phyloP scores from a whole-genome alignment of 2,797 vertebrate genomes.

The Macroramphosus scolopax region DNA sequence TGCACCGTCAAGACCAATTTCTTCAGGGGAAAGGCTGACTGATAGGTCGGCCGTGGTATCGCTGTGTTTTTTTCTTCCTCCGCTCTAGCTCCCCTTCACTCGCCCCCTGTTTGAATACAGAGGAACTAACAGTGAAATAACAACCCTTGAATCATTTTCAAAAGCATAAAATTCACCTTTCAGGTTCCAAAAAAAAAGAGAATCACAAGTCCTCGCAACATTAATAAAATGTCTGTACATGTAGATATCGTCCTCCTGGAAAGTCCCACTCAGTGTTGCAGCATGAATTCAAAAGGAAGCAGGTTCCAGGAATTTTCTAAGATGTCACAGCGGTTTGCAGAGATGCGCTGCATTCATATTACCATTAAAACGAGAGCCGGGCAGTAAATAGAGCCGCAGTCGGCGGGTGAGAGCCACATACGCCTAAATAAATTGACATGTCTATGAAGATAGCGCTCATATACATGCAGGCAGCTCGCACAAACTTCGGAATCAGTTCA shows the following conservation, averaged over 20 bases:
- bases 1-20: slow-evolving; percentile 39
- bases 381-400: slow-evolving; percentile 37
- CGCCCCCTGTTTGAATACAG: slow-evolving; percentile 1
- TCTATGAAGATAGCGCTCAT: slow-evolving; percentile 23
- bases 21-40: slow-evolving; percentile 41
- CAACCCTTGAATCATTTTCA: slow-evolving; percentile 3
- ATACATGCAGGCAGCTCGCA: slow-evolving; percentile 27
- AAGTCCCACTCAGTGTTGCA: slow-evolving; percentile 27
- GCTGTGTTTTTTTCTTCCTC: slow-evolving; percentile 7
- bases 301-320: slow-evolving; percentile 25
- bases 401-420: slow-evolving; percentile 12
- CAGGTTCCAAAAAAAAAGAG: neutral
- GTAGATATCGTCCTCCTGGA: slow-evolving; percentile 11
- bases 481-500: slow-evolving; percentile 47
- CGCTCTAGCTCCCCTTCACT: slow-evolving; percentile 7
- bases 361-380: slow-evolving; percentile 41
- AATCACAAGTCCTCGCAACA: slow-evolving; percentile 1
- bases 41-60: slow-evolving; percentile 22
- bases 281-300: slow-evolving; percentile 22
- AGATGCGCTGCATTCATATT: slow-evolving; percentile 21
- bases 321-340: slow-evolving; percentile 34
- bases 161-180: neutral
- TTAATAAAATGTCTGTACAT: slow-evolving; percentile 5
- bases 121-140: neutral
- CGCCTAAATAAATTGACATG: slow-evolving; percentile 8